Evolutionary conservation across 2,888 invertebrate species (phyloP).

Genomic region (Callinectes sapidus): DNA sequence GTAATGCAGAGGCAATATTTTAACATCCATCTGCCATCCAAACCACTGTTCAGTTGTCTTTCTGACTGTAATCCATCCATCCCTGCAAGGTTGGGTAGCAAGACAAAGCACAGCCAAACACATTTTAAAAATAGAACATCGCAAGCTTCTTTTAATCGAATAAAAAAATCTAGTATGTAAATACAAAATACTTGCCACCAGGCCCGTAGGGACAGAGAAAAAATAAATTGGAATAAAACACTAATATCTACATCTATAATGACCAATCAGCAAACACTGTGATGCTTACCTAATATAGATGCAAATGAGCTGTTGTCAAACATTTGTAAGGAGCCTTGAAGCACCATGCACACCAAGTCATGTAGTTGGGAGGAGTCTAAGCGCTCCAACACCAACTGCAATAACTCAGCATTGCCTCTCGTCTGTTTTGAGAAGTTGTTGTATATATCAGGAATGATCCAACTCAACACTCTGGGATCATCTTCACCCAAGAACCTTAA

Average conservation of each 20-base stretch:
- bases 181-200: too few relatives aligned
- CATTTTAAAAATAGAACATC: neutral
- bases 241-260: neutral
- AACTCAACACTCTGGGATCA: conserved; percentile 91
- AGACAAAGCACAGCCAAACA: too few relatives aligned
- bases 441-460: conserved; percentile 94
- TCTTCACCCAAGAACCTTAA: conserved; percentile 87
- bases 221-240: neutral
- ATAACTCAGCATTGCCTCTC: conserved; percentile 89
- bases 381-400: conserved; percentile 92
- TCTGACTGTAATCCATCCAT: too few relatives aligned
- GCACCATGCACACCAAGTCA: conserved; percentile 91
- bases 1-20: too few relatives aligned
- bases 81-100: too few relatives aligned
- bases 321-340: conserved; percentile 85
- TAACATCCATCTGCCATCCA: too few relatives aligned
- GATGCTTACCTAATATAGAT: conserved; percentile 72
- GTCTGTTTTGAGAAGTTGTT: conserved; percentile 91
- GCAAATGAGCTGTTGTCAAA: conserved; percentile 77
- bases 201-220: too few relatives aligned
- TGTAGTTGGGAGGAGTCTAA: conserved; percentile 93
- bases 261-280: neutral
- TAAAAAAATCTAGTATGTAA: neutral
- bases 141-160: neutral
- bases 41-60: too few relatives aligned